Evolutionary conservation across 2,888 invertebrate species (phyloP), one percentile per base, ranked within the genome.

Genomic region (Nymphalis polychloros): DNA sequence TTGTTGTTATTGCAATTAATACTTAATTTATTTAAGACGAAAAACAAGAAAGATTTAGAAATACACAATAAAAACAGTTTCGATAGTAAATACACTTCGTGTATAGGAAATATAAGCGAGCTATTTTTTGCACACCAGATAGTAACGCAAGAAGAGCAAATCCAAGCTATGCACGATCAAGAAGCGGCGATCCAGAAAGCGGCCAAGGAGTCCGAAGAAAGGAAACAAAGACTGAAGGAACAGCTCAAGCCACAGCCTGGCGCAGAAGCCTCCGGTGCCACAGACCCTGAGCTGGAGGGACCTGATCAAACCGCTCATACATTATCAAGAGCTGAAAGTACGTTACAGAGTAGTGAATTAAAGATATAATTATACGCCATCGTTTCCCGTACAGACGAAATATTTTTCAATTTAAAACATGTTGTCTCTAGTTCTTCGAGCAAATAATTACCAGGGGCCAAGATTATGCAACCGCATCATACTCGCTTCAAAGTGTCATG

Each of bases 401-500:
- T 49, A 49, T 49, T 49, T 49, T 31, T 31, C 6, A 31, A 31
- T 31, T 31, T 31, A 31, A 31, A 41, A n/a, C 4, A 31, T 19
- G 19, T 62, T 31, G 27, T n/a, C 35, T 1, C 31, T 77, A 92
- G 92, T 95, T 93, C 79, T 96, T 93, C 81, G 95, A 93, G 92
- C 95, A 93, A 76, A 96, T 95, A 85, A 93, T 90, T 88, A 91
- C 88, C 89, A 85, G 64, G 93, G 93, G 0, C 92, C 93, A 0
- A 83, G 90, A 0, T 80, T 93, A 31, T 96, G 96, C 72, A 97
- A 97, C 85, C 94, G 95, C 68, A 93, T 97, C 72, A 96, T 97
- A 77, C 87, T 97, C 16, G 96, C 96, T 19, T 96, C 96, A 23
- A 97, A 97, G 84, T 97, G 97, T 76, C 95, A 96, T 79, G 96